Evolutionary conservation across 2,797 vertebrate species (phyloP), one percentile per base, ranked within the genome.

Genomic region (Steatocranus sp.): DNA sequence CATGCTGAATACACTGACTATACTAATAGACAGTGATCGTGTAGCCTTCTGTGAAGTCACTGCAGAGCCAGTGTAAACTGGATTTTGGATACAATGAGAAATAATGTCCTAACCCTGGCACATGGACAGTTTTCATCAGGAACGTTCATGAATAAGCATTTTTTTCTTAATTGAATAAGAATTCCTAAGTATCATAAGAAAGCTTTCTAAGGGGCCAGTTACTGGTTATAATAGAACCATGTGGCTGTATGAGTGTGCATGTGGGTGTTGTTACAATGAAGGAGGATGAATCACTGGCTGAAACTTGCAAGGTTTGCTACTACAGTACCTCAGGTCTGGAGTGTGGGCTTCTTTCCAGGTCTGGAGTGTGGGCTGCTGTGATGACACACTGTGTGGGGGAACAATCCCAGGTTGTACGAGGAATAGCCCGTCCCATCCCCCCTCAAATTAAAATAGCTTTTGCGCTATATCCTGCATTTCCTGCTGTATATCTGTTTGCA

Each of bases 231-330:
- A 75, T 63, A 80, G 53, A 87, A 79, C 32, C 23, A 27, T 27
- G 43, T 46, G 20, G 66, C 36, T 68, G 27, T 56, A 48, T 80
- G 78, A 84, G 75, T 78, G 73, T 82, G 41, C 25, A 49, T 68
- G 89, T 92, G 83, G 87, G 90, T 83, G 83, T 43, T 50, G n/a
- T 63, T 68, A 74, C 78, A 89, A 90, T 89, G 79, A 88, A 89
- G 89, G 81, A 81, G 70, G 82, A 90, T 92, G 91, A 93, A 79
- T 93, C 90, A 91, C 61, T 36, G 75, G 56, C 68, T 86, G 76
- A 88, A 87, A 84, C 83, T 70, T 89, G 23, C 30, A 86, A 87
- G 79, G 76, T 84, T 86, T 88, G 83, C 74, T 91, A 91, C 89
- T 92, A 88, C 75, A 88, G 12, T 85, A 11, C 17, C 76, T 87